A percentile compares a stretch with the other conserved stretches of the same genome.
Conservation (phyloP, 2,113 vertebrate species). For the Hypanus sabinus region DNA sequence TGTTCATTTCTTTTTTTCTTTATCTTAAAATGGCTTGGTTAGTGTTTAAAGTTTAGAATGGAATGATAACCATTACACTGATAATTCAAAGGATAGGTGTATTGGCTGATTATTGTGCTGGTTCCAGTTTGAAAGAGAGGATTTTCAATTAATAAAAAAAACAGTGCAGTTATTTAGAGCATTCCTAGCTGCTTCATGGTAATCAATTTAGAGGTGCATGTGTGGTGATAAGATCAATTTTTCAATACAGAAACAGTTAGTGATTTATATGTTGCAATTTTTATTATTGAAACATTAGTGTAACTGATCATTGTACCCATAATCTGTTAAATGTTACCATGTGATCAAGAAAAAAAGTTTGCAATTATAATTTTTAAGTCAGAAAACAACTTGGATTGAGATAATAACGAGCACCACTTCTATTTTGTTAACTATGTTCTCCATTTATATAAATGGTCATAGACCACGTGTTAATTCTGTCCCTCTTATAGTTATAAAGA, state of each 20-base stretch:
- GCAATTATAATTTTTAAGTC: neutral
- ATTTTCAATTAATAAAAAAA: neutral
- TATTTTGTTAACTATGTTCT: neutral
- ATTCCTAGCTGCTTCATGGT: neutral
- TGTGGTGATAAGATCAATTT: neutral
- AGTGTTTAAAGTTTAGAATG: neutral
- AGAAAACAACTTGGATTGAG: neutral
- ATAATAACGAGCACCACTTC: neutral
- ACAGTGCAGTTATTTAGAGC: neutral
- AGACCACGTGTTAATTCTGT: no score
- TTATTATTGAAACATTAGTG: neutral
- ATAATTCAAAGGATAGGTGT: neutral
- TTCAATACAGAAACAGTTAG: neutral
- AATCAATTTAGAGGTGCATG: neutral
- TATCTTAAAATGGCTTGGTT: neutral
- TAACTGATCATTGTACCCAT: neutral
- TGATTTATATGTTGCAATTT: neutral
- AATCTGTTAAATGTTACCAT: neutral
- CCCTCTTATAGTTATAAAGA: no score
- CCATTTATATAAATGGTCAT: no score
- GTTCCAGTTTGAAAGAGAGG: neutral
- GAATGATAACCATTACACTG: neutral
- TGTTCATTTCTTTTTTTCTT: neutral
- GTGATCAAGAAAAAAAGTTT: neutral
- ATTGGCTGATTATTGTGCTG: neutral